These are phyloP conservation scores for Nebria salina DNA, from an alignment of 2,888 invertebrate species.

Conservation along the genomic window DNA sequence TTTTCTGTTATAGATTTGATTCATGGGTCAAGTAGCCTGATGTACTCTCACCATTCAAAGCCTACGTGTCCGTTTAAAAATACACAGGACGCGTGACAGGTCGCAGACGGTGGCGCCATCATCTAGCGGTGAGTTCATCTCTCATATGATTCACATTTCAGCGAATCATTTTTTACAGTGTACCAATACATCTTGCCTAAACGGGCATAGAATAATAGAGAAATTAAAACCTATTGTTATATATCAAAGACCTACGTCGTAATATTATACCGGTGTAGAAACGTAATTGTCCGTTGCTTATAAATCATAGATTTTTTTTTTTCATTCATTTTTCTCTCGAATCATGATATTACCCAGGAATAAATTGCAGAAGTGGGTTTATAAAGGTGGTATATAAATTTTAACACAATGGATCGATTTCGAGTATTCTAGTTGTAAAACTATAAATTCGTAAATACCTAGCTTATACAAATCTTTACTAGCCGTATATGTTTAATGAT, in stretches of 20 bases:
- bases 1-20: conserved; percentile 22
- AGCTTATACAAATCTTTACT: no score
- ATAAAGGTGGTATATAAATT: background rate
- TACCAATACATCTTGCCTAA: background rate
- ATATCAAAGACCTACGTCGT: conserved; percentile 14
- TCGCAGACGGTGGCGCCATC: conserved; percentile 16
- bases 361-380: background rate
- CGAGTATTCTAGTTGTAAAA: no score
- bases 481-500: no score
- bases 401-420: no score
- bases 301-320: conserved; percentile 9
- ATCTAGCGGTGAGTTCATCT: conserved; percentile 15
- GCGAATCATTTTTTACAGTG: conserved; percentile 13
- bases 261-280: conserved; percentile 10
- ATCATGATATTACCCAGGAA: background rate
- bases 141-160: conserved; percentile 17
- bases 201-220: background rate
- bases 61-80: conserved; percentile 19
- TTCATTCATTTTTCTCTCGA: background rate
- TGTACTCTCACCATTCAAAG: background rate
- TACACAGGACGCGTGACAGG: conserved; percentile 8
- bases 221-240: background rate
- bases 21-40: conserved; percentile 9
- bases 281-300: conserved; percentile 3
- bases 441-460: no score